phyloP scores from a whole-genome alignment of 2,113 vertebrate species.

The Spilogale gracilis region DNA sequence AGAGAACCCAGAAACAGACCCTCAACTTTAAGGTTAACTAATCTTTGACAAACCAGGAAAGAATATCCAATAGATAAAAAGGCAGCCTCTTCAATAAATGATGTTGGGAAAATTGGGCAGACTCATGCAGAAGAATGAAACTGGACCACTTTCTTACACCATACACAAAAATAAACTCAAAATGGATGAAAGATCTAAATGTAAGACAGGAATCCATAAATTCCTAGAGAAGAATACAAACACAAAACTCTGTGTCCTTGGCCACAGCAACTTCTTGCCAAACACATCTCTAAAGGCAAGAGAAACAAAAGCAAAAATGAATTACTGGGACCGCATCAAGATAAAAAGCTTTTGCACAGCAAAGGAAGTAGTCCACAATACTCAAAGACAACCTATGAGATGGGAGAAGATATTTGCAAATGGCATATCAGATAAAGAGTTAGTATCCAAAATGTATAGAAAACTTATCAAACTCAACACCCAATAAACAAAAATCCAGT shows the following conservation, averaged over 20 bases:
- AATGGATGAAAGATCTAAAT: not conserved
- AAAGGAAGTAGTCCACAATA: not conserved
- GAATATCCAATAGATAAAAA: not conserved
- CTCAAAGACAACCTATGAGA: not conserved
- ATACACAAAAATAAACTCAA: not conserved
- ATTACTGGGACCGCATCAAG: not conserved
- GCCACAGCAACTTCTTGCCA: not conserved
- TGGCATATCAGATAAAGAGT: not conserved
- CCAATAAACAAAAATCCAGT: not conserved
- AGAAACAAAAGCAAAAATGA: not conserved
- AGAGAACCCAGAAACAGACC: not conserved
- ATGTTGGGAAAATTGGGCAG: not conserved
- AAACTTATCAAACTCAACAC: not conserved
- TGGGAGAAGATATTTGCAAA: not conserved
- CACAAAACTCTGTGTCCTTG: not conserved
- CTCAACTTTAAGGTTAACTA: not conserved
- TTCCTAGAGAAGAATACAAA: not conserved
- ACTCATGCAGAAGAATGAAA: not conserved
- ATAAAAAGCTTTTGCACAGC: not conserved
- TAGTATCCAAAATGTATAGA: not conserved
- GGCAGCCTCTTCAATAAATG: not conserved
- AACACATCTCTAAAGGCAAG: not conserved
- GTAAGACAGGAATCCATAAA: not conserved
- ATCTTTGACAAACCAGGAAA: not conserved
- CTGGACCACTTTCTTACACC: not conserved